Evolutionary conservation across 2,113 vertebrate species (phyloP).

Genomic region (Corythaixoides concolor): DNA sequence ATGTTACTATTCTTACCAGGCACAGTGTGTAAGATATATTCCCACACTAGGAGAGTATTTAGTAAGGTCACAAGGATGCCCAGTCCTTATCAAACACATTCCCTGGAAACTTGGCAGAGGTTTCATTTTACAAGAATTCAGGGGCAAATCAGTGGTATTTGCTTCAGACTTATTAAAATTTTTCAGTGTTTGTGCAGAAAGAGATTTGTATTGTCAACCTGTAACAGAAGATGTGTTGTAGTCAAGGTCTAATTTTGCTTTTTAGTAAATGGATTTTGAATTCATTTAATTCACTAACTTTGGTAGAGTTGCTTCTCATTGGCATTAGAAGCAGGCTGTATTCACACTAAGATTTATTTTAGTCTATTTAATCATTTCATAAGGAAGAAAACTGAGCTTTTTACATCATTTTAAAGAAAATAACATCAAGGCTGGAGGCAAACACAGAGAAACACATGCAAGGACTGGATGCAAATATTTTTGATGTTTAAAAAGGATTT

Average conservation of each 20-base stretch:
- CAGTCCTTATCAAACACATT: slow-evolving; percentile 79
- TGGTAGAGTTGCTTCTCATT: not conserved
- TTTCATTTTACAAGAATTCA: slow-evolving; percentile 28
- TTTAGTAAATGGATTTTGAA: not conserved
- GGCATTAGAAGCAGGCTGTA: not conserved
- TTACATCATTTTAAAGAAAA: not conserved
- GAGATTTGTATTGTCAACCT: not conserved
- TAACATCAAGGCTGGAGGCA: not conserved
- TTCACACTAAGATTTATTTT: not conserved
- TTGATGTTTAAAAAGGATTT: not conserved
- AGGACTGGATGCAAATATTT: not conserved
- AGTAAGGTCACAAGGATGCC: slow-evolving; percentile 73
- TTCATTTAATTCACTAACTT: not conserved
- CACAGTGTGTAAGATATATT: slow-evolving; percentile 58
- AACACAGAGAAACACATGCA: not conserved
- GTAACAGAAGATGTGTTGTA: not conserved
- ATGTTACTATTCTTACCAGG: slow-evolving; percentile 64
- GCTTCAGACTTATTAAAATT: not conserved
- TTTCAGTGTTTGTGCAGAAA: not conserved
- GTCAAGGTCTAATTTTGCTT: not conserved
- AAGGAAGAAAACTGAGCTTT: not conserved
- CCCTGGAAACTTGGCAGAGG: slow-evolving; percentile 82
- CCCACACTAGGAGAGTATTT: slow-evolving; percentile 64
- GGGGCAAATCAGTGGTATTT: not conserved
- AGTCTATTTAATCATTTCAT: not conserved